Percentiles rank a stretch among this genome's conserved stretches.
These are phyloP conservation scores for Tholera decimalis DNA, from an alignment of 2,888 invertebrate species.

Conservation along the genomic window DNA sequence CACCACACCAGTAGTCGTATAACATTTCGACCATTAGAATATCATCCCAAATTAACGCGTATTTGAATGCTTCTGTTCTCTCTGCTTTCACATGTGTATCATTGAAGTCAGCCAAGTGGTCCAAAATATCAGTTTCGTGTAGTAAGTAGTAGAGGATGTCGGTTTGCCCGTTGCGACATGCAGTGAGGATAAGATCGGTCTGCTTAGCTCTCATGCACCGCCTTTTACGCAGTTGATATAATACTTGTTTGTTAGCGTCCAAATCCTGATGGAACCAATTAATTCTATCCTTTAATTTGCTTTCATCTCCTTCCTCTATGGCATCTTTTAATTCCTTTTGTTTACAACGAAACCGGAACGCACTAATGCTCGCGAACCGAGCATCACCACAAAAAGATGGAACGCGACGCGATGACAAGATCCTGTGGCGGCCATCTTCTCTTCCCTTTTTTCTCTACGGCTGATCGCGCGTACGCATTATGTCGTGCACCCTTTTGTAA, in stretches of 20 bases:
- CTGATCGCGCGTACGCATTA: no score
- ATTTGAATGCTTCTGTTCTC: conserved; percentile 28
- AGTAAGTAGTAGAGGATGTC: conserved; percentile 25
- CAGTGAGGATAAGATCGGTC: conserved; percentile 42
- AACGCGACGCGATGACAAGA: no score
- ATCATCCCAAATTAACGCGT: conserved; percentile 19
- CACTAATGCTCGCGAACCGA: no score
- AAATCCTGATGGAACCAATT: conserved; percentile 14
- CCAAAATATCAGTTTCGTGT: conserved; percentile 30
- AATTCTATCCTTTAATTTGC: not conserved
- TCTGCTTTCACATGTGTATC: conserved; percentile 13
- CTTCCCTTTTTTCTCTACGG: no score
- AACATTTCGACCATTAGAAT: conserved; percentile 45
- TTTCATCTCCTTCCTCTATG: conserved; percentile 11
- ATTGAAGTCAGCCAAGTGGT: conserved; percentile 20
- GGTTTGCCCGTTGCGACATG: conserved; percentile 27
- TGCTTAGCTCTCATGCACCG: conserved; percentile 13
- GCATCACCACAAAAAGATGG: no score
- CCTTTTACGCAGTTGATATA: conserved; percentile 1
- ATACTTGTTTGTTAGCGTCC: not conserved
- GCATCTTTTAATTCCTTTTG: conserved; percentile 6
- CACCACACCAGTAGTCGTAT: conserved; percentile 51
- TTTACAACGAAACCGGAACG: no score
- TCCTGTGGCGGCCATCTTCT: no score
- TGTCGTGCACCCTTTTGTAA: no score